These are phyloP conservation scores for Macquaria ambigua DNA, from an alignment of 2,113 vertebrate species.

Conservation along the genomic window DNA sequence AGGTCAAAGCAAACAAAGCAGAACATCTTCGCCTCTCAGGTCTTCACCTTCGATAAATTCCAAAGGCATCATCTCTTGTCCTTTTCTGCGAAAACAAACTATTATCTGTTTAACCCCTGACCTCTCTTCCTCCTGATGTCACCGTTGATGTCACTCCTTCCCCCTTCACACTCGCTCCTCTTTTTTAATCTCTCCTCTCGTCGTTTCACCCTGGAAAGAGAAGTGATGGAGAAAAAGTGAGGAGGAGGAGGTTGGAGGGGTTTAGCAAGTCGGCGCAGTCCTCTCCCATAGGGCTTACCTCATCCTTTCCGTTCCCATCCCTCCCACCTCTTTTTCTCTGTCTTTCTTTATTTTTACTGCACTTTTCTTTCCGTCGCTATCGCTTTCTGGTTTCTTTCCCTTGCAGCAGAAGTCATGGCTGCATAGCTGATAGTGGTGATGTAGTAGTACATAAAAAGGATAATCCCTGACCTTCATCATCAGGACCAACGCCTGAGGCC, in stretches of 20 bases:
- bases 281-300: slow-evolving; percentile 73
- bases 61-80: slow-evolving; percentile 18
- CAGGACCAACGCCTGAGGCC: neutral
- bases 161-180: neutral
- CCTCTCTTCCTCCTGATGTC: slow-evolving; percentile 53
- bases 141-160: slow-evolving; percentile 41
- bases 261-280: slow-evolving; percentile 41
- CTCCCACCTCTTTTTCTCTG: slow-evolving; percentile 56
- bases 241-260: slow-evolving; percentile 46
- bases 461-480: slow-evolving; percentile 7
- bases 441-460: neutral
- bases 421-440: neutral
- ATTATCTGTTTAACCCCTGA: slow-evolving; percentile 45
- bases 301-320: slow-evolving; percentile 74
- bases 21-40: slow-evolving; percentile 21
- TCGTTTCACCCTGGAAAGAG: slow-evolving; percentile 52
- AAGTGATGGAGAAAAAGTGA: slow-evolving; percentile 34
- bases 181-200: slow-evolving; percentile 22
- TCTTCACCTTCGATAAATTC: slow-evolving; percentile 47
- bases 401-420: slow-evolving; percentile 18
- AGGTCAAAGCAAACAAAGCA: slow-evolving; percentile 40
- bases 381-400: neutral
- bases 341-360: slow-evolving; percentile 59
- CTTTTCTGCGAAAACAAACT: slow-evolving; percentile 48
- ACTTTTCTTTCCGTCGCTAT: slow-evolving; percentile 24